Base-by-base conservation (phyloP, 2,888 invertebrate species). In the Microchrysa polita region DNA sequence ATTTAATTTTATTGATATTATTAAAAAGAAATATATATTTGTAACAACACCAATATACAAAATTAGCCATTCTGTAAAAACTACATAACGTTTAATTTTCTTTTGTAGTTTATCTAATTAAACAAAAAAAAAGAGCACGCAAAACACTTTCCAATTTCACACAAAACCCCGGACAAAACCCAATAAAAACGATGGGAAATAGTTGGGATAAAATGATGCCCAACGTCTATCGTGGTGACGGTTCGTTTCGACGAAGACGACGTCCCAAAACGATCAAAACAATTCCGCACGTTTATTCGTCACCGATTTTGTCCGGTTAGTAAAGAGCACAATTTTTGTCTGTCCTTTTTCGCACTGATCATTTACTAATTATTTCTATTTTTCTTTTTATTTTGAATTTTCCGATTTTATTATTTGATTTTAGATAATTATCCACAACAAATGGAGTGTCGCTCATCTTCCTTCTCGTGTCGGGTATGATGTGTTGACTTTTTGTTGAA, bases 271-370 rank as follows among this genome's bases (percentile, higher is more conserved):
- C 42, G 40, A 20, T 23, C 23, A 65, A 55, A 65, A 40, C 77
- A 67, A 72, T 82, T 65, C 78, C 80, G 73, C 82, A 83, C 77
- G 81, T 82, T 67, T 81, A 78, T 73, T 83, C 83, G 71, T 81
- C 83, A 22, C 83, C 83, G 60, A 82, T 82, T 79, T 79, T 83
- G 60, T 80, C 81, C 75, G 83, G 83, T 83, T 82, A 77, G 83
- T 82, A 80, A 67, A 14, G 5, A 18, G 5, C 9, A n/a, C 1
- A 67, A 52, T 75, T 67, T 57, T 22, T 65, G 63, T 77, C 23
- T 65, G 63, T 77, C 73, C 48, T 42, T n/a, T n/a, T 34, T 7
- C 27, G 27, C 27, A 34, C 7, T n/a, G n/a, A n/a, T 34, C 27
- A 34, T 34, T 34, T 53, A 61, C 63, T 67, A 76, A 76, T 74